Conservation (phyloP, 2,113 vertebrate genomes). For the Cynopterus brachyotis region DNA sequence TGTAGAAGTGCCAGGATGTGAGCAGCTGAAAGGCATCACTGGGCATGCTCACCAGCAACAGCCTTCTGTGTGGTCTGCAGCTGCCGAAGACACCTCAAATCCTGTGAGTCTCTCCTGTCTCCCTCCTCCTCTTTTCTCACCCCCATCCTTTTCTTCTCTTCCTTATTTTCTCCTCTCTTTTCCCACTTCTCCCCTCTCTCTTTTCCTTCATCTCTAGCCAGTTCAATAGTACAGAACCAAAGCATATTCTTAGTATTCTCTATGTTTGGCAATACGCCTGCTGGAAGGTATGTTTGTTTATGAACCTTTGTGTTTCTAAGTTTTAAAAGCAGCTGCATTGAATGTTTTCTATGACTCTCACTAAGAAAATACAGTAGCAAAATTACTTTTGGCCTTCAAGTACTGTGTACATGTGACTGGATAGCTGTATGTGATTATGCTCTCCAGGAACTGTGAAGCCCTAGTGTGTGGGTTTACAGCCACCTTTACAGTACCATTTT, state of each 20-base stretch:
- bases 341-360: constrained; percentile 30
- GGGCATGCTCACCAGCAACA: background rate
- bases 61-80: background rate
- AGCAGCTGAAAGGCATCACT: background rate
- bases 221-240: background rate
- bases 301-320: background rate
- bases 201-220: background rate
- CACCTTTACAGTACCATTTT: background rate
- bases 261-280: background rate
- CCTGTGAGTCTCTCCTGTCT: background rate
- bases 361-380: constrained; percentile 29
- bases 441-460: background rate
- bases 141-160: background rate
- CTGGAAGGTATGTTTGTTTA: background rate
- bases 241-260: background rate
- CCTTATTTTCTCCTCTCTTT: background rate
- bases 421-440: background rate
- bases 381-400: background rate
- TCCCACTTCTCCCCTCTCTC: background rate
- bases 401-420: background rate
- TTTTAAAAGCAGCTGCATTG: background rate
- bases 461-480: background rate
- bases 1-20: background rate
- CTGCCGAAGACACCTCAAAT: background rate
- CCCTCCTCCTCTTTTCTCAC: background rate